Conservation (phyloP, 2,797 vertebrate species). For the Vipera latastei region DNA sequence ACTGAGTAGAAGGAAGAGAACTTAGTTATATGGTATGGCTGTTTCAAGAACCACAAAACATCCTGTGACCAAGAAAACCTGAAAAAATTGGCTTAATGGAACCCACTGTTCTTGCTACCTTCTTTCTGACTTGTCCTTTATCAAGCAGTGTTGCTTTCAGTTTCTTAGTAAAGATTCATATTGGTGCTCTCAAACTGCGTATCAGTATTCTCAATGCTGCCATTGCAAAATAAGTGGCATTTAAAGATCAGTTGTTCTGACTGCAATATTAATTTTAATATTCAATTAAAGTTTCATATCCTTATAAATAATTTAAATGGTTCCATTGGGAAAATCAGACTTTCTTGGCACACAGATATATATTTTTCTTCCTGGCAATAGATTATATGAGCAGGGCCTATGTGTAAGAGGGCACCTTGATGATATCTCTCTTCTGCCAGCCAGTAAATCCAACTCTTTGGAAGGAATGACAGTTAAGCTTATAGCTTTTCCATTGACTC, state of each 20-base stretch:
- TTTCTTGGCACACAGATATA: neutral
- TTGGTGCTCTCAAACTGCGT: neutral
- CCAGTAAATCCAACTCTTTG: slow-evolving; percentile 24
- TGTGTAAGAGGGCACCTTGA: slow-evolving; percentile 20
- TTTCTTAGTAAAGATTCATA: neutral
- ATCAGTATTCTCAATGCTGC: neutral
- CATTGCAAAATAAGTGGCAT: slow-evolving; percentile 7
- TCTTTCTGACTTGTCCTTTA: neutral
- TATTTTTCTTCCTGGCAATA: slow-evolving; percentile 2
- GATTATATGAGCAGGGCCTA: neutral
- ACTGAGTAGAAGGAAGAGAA: neutral
- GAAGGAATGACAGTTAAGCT: slow-evolving; percentile 18
- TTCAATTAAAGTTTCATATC: slow-evolving; percentile 9
- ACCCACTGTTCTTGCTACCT: neutral
- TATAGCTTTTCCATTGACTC: slow-evolving; percentile 27
- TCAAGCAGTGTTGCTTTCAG: neutral
- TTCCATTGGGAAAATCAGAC: neutral
- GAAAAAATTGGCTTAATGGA: neutral
- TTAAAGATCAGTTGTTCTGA: neutral
- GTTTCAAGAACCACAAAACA: neutral
- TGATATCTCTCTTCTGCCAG: neutral
- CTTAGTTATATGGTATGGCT: neutral
- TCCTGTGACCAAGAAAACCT: neutral
- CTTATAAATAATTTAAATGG: slow-evolving; percentile 21
- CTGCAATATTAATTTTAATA: slow-evolving; percentile 14